These are phyloP conservation scores for Archaeoteleia sp. DNA, from an alignment of 2,888 invertebrate species.

Conservation along the genomic window DNA sequence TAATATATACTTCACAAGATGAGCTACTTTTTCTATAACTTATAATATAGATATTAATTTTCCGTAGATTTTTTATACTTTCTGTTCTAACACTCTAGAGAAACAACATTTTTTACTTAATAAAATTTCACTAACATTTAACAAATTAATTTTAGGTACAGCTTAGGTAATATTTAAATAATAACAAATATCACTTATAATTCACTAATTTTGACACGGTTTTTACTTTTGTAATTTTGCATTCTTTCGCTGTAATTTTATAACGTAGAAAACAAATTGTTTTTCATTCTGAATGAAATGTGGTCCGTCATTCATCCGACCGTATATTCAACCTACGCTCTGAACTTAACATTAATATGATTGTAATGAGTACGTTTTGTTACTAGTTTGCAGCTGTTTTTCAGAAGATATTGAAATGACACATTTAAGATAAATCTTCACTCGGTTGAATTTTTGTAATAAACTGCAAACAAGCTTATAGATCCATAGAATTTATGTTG, in stretches of 20 bases:
- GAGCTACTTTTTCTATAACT: conserved; percentile 18
- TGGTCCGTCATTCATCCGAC: too few species aligned
- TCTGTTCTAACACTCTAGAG: conserved; percentile 16
- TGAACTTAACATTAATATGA: conserved; percentile 1
- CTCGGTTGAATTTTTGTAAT: conserved; percentile 2
- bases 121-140: too few species aligned
- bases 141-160: background rate
- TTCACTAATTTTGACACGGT: background rate
- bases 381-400: background rate
- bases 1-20: too few species aligned
- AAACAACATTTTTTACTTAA: conserved; percentile 1
- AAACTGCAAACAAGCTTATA: conserved; percentile 17
- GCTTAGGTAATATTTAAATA: background rate
- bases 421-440: conserved; percentile 1
- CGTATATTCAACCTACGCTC: conserved; percentile 1
- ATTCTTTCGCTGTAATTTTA: background rate
- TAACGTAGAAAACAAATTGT: conserved; percentile 21
- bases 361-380: background rate
- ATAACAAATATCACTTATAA: background rate
- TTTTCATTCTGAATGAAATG: conserved; percentile 42
- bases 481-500: conserved; percentile 1
- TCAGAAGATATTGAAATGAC: conserved; percentile 1
- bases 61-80: conserved; percentile 26
- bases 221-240: conserved; percentile 13
- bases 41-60: conserved; percentile 8